Percentiles rank a stretch among this genome's conserved stretches.
Conservation (phyloP, 2,888 invertebrate species). For the Sphinx pinastri region DNA sequence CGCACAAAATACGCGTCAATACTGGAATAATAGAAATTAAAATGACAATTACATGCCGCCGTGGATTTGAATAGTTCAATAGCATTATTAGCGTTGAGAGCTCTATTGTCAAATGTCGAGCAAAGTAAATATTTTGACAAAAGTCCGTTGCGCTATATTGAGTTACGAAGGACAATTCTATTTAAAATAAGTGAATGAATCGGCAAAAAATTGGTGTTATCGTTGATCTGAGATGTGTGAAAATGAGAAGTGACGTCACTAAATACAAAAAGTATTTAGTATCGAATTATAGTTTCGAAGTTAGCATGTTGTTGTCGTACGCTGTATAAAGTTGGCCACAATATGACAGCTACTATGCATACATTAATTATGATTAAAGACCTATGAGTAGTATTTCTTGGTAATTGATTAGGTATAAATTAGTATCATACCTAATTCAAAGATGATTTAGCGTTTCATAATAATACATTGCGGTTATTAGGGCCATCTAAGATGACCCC, state of each 20-base stretch:
- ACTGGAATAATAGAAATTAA: constrained; percentile 64
- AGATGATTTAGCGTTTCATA: not conserved
- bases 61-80: constrained; percentile 62
- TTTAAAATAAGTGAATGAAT: constrained; percentile 52
- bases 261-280: no score
- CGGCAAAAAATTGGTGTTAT: constrained; percentile 37
- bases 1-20: constrained; percentile 52
- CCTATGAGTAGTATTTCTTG: no score
- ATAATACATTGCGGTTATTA: not conserved
- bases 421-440: not conserved
- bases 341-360: not conserved
- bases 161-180: constrained; percentile 74
- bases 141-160: constrained; percentile 76
- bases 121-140: constrained; percentile 83
- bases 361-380: not conserved
- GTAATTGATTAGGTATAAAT: not conserved
- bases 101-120: constrained; percentile 64
- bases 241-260: not conserved
- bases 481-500: not conserved
- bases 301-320: no score
- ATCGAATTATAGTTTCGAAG: no score
- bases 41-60: constrained; percentile 71
- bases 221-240: constrained; percentile 11
- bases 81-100: constrained; percentile 76
- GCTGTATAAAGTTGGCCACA: no score